Conservation (phyloP, 2,888 invertebrate species). For the Bugulina stolonifera region DNA sequence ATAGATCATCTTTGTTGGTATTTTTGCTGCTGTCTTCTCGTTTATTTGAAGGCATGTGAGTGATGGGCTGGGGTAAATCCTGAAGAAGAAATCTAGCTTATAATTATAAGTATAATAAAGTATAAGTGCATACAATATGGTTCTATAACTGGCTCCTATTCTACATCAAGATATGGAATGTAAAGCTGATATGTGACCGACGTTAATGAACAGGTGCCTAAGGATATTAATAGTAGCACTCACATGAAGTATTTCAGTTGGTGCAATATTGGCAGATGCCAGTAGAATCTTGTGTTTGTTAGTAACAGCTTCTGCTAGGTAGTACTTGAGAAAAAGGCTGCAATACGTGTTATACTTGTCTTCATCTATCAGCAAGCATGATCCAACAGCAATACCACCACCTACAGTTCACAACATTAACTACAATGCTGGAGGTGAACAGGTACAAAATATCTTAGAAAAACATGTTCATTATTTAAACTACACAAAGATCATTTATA, state of each 20-base stretch:
- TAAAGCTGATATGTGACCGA: too few species aligned
- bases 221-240: neutral
- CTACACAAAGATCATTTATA: too few species aligned
- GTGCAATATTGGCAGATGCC: constrained; percentile 57
- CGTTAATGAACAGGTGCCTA: too few species aligned
- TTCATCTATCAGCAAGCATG: constrained; percentile 74
- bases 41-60: constrained; percentile 36
- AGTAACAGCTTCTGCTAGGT: constrained; percentile 77
- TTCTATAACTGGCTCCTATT: too few species aligned
- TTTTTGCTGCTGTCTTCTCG: too few species aligned
- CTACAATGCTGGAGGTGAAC: too few species aligned
- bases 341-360: constrained; percentile 73
- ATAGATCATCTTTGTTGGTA: constrained; percentile 60
- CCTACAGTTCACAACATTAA: constrained; percentile 54
- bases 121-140: too few species aligned
- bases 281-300: constrained; percentile 69
- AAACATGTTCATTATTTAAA: too few species aligned
- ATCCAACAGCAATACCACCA: constrained; percentile 68
- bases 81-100: constrained; percentile 29
- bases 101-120: too few species aligned
- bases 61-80: constrained; percentile 44
- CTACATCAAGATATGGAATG: too few species aligned
- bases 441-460: too few species aligned
- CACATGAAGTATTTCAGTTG: constrained; percentile 39
- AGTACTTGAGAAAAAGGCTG: constrained; percentile 73